Conservation (phyloP, 92 coral and sea anemone species). For the Palythoa grandiflora region DNA sequence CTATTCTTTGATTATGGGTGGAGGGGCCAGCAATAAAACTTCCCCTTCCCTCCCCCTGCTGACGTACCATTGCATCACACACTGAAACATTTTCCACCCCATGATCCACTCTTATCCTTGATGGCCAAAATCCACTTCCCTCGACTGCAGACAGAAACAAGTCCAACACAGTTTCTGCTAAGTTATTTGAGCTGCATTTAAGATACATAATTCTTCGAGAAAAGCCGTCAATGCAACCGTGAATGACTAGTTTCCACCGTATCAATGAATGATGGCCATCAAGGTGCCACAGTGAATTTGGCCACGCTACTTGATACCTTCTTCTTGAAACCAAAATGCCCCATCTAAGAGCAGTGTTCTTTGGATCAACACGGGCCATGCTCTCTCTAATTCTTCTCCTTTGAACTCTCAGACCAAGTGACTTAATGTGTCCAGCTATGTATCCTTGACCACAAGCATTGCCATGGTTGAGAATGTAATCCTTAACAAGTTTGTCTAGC, state of each 20-base stretch:
- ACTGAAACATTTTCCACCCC: conserved; percentile 82
- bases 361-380: conserved; percentile 63
- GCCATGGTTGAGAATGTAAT: background rate
- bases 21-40: conserved; percentile 85
- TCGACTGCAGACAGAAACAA: conserved; percentile 66
- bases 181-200: conserved; percentile 77
- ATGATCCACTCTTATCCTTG: conserved; percentile 72
- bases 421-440: conserved; percentile 10
- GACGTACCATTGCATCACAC: conserved; percentile 77
- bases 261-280: conserved; percentile 73
- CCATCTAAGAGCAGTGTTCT: conserved; percentile 76
- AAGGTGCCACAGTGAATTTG: conserved; percentile 47
- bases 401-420: conserved; percentile 62
- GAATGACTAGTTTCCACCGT: conserved; percentile 78
- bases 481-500: background rate
- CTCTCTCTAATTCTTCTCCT: conserved; percentile 61
- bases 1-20: conserved; percentile 76
- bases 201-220: conserved; percentile 75
- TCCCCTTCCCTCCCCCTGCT: conserved; percentile 67
- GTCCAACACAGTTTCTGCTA: conserved; percentile 68
- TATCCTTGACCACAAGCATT: background rate
- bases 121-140: conserved; percentile 79
- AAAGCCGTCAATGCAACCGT: conserved; percentile 79
- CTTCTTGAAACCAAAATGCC: conserved; percentile 62
- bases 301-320: conserved; percentile 62